Conservation (phyloP, 2,113 vertebrate species). For the Nibea albiflora region DNA sequence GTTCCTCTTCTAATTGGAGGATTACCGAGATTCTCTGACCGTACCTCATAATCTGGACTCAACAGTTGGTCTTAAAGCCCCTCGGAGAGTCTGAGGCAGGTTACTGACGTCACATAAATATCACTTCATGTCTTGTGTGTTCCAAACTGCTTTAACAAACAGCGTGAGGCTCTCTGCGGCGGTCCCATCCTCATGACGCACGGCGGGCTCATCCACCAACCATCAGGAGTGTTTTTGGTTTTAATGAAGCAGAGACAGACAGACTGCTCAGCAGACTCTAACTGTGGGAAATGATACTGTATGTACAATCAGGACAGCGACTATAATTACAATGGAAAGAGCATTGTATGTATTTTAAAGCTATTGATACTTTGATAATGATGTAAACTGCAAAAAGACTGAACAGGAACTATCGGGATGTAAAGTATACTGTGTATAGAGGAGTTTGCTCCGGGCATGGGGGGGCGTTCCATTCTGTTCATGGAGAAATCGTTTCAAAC, state of each 20-base stretch:
- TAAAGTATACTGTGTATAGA: constrained; percentile 84
- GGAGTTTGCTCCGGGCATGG: constrained; percentile 75
- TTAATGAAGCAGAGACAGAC: constrained; percentile 48
- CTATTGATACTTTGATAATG: constrained; percentile 83
- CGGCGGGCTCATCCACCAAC: constrained; percentile 59
- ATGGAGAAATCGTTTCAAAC: constrained; percentile 77
- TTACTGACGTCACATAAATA: constrained; percentile 42
- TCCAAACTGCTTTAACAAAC: constrained; percentile 45
- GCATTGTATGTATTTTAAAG: constrained; percentile 83
- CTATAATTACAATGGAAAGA: constrained; percentile 77
- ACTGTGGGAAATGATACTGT: constrained; percentile 83
- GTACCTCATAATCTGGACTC: constrained; percentile 76
- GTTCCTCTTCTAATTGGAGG: constrained; percentile 70
- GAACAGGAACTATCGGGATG: constrained; percentile 76
- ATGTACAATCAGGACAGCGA: constrained; percentile 84
- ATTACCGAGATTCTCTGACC: constrained; percentile 73
- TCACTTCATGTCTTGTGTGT: constrained; percentile 47
- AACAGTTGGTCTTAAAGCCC: constrained; percentile 75
- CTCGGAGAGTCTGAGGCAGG: constrained; percentile 63
- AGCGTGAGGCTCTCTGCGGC: constrained; percentile 66
- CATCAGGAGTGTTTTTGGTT: constrained; percentile 59
- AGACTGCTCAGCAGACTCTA: constrained; percentile 70
- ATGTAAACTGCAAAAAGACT: constrained; percentile 80
- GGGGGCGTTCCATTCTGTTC: constrained; percentile 73
- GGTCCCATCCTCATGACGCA: constrained; percentile 67